Evolutionary conservation across 2,113 vertebrate species (phyloP).

Genomic region (Rana temporaria): DNA sequence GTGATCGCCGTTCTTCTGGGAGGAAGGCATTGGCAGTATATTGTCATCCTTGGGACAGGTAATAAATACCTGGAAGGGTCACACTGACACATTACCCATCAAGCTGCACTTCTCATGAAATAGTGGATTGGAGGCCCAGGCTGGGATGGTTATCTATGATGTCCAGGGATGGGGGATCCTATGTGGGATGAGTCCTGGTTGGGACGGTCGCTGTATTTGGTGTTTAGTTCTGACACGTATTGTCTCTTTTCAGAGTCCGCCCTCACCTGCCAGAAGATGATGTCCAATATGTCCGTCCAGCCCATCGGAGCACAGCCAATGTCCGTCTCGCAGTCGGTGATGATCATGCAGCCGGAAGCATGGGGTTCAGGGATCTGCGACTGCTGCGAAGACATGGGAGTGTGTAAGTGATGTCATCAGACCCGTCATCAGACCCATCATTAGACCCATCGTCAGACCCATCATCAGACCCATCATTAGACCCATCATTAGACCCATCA

Average conservation of each 20-base stretch:
- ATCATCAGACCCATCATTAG: no score
- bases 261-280: not conserved
- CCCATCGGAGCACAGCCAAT: not conserved
- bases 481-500: no score
- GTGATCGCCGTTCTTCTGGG: no score
- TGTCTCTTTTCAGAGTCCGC: not conserved
- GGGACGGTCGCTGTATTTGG: not conserved
- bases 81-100: no score
- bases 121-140: no score
- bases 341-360: not conserved
- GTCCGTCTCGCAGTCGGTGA: not conserved
- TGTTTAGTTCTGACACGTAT: not conserved
- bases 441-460: no score
- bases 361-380: constrained; percentile 34
- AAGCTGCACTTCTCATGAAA: no score
- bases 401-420: constrained; percentile 25
- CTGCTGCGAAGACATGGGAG: constrained; percentile 32
- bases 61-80: no score
- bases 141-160: no score
- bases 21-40: no score
- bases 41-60: no score
- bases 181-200: not conserved
- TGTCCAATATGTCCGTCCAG: not conserved
- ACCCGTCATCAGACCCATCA: no score
- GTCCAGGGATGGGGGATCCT: not conserved